Percentiles rank a stretch among this genome's conserved stretches.
Evolutionary conservation across 1,140 invertebrate species (phyloP).

Genomic region (Ruditapes philippinarum): DNA sequence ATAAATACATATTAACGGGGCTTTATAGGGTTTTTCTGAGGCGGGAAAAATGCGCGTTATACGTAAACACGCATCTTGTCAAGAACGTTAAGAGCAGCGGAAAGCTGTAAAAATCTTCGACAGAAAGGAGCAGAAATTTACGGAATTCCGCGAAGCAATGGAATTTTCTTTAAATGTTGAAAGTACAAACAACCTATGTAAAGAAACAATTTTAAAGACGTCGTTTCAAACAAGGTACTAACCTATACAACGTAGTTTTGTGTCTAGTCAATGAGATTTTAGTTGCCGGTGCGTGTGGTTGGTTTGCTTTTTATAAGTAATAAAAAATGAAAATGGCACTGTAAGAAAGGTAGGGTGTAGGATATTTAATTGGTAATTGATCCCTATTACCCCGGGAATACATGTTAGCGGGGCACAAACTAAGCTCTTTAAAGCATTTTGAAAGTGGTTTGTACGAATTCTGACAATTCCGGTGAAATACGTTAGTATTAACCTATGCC

Average conservation of each 20-base stretch:
- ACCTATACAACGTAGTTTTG: neutral
- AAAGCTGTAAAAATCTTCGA: neutral
- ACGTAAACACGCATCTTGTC: neutral
- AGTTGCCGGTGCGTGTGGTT: neutral
- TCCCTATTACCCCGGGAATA: too few species aligned
- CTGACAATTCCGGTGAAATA: too few species aligned
- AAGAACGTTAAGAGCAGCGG: neutral
- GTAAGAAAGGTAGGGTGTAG: too few species aligned
- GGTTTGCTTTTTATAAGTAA: neutral
- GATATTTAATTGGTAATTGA: too few species aligned
- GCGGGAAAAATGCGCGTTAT: slow-evolving; percentile 19
- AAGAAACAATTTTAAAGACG: neutral
- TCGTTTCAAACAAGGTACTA: neutral
- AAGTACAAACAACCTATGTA: neutral
- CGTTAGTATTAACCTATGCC: too few species aligned
- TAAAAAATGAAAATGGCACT: neutral
- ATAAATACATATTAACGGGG: slow-evolving; percentile 27
- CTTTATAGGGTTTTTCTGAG: slow-evolving; percentile 10
- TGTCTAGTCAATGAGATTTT: neutral
- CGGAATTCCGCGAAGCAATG: neutral
- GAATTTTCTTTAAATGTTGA: neutral
- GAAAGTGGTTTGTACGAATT: too few species aligned
- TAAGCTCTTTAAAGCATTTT: too few species aligned
- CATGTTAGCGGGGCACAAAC: too few species aligned
- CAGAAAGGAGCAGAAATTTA: neutral